Evolutionary conservation across 2,888 invertebrate genomes (phyloP).

Genomic region (Abscondita cerata): DNA sequence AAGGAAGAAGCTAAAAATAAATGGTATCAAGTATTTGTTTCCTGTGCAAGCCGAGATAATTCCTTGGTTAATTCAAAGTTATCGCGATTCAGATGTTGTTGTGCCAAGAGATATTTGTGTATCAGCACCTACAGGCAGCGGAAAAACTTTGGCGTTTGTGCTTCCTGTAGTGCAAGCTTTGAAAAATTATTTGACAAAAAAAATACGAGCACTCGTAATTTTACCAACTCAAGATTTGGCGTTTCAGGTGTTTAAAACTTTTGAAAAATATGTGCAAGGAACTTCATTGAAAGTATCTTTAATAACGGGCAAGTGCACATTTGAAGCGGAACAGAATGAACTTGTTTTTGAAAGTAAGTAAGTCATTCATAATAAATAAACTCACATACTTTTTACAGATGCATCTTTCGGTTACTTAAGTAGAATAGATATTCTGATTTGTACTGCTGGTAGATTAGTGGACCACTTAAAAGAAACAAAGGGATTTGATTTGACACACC

Average conservation of each 20-base stretch:
- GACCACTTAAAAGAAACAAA: slow-evolving; percentile 88
- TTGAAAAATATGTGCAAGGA: slow-evolving; percentile 71
- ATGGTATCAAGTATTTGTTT: slow-evolving; percentile 80
- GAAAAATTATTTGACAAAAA: slow-evolving; percentile 48
- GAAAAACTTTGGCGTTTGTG: slow-evolving; percentile 94
- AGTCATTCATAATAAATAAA: too few species aligned
- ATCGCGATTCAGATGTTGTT: slow-evolving; percentile 65
- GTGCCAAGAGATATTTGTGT: slow-evolving; percentile 93
- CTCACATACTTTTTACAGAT: too few species aligned
- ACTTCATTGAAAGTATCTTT: slow-evolving; percentile 75
- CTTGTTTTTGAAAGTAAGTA: too few species aligned
- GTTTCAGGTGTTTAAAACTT: slow-evolving; percentile 85
- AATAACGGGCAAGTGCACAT: slow-evolving; percentile 71
- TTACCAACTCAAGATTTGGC: slow-evolving; percentile 94
- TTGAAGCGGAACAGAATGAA: slow-evolving; percentile 72
- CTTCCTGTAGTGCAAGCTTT: slow-evolving; percentile 84
- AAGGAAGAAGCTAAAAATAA: slow-evolving; percentile 68
- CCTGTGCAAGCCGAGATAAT: slow-evolving; percentile 85
- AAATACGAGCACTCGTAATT: slow-evolving; percentile 85
- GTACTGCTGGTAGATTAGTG: slow-evolving; percentile 92
- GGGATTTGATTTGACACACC: slow-evolving; percentile 74
- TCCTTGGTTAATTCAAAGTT: slow-evolving; percentile 75
- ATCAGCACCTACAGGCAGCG: slow-evolving; percentile 97
- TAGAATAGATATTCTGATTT: slow-evolving; percentile 84
- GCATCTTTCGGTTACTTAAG: slow-evolving; percentile 66